Evolutionary conservation across 2,888 invertebrate genomes (phyloP), one percentile per base, ranked within the genome.

Genomic region (Petrophora chlorosata): DNA sequence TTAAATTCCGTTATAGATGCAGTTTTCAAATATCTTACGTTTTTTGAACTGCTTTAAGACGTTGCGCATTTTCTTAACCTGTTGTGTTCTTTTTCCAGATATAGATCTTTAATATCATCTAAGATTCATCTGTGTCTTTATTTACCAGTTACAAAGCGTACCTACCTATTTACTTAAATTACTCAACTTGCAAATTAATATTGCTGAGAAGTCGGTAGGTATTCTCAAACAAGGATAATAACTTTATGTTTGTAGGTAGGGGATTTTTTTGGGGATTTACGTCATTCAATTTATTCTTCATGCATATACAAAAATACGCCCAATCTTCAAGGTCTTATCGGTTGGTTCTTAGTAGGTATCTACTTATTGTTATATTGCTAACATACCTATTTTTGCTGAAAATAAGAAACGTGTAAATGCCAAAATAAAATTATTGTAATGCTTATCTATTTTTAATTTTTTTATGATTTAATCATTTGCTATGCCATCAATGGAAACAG

Each of bases 1-100:
- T 56, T 32, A 35, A 38, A 39, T 38, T 29, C 28, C 39, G 33
- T 28, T 38, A 48, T 47, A 17, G 30, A 14, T 30, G 28, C 12
- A 8, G 14, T 33, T 39, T 45, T 45, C 17, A n/a, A n/a, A n/a
- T n/a, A n/a, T n/a, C n/a, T n/a, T 12, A 16, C n/a, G n/a, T 13
- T 16, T 9, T 17, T 17, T 13, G 10, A 9, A 3, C n/a, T 10
- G 5, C 10, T 26, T n/a, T 10, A 10, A 26, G 5, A 9, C n/a
- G n/a, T n/a, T n/a, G n/a, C n/a, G n/a, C n/a, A n/a, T n/a, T n/a
- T n/a, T n/a, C n/a, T n/a, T n/a, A n/a, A n/a, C n/a, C n/a, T n/a
- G n/a, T n/a, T n/a, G n/a, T n/a, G n/a, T n/a, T n/a, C n/a, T n/a
- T n/a, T n/a, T n/a, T n/a, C n/a, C n/a, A n/a, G n/a, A n/a, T n/a